Base-by-base conservation (phyloP, 2,113 vertebrate species). In the Varanus komodoensis region DNA sequence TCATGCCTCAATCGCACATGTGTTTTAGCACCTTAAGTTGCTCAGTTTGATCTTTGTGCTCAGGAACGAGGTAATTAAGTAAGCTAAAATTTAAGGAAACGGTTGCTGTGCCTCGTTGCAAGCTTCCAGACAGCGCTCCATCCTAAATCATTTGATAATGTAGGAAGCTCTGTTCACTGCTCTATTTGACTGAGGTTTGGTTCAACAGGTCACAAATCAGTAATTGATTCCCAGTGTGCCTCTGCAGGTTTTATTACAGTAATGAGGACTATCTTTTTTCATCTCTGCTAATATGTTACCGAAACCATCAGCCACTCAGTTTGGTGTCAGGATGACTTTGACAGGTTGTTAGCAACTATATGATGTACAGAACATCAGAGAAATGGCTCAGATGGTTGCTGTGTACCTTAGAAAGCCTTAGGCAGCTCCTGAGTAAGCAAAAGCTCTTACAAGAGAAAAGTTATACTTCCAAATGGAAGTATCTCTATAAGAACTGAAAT, bases 51-150 rank as follows among this genome's bases (percentile, higher is more conserved):
- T 97, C 97, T 95, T 96, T 97, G 96, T 93, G 89, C 97, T 95
- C 87, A 90, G 95, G 96, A 97, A 96, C 96, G 95, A 97, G 96
- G 96, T 97, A 97, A 98, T 98, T 97, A 97, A 97, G 95, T 93
- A 93, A 91, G 96, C 94, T 86, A 95, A 96, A 94, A 95, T 97
- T 96, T 97, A 96, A 96, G 95, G 83, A 95, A 96, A 90, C 0
- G 32, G 92, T 95, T 95, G 94, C 94, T 95, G 92, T 92, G 84
- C 96, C 97, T 95, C 93, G 96, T 79, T 94, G 95, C 94, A 91
- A 85, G 50, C 90, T 96, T 96, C 94, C 91, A 96, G 96, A 93
- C 96, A 94, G 95, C 0, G 1, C 85, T 96, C 96, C 94, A 89
- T 96, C 97, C 95, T 97, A 96, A 97, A 97, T 97, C 96, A 97